Conservation (phyloP, 2,113 vertebrate genomes). For the Pontoporia blainvillei region DNA sequence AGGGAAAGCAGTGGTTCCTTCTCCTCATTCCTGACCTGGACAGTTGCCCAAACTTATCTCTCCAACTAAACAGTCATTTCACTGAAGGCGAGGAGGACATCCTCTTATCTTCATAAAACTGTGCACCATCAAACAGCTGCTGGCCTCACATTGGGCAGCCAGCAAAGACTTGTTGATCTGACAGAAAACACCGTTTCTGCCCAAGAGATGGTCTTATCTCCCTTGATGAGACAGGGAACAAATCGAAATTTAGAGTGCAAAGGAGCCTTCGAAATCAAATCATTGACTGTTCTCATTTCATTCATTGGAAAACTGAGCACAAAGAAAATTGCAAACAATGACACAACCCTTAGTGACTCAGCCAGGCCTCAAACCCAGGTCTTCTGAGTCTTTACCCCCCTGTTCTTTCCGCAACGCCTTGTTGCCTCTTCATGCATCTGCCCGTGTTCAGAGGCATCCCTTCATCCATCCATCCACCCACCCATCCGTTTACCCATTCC, state of each 20-base stretch:
- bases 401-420: neutral
- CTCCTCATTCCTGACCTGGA: neutral
- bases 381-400: neutral
- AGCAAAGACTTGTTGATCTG: neutral
- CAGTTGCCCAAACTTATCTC: neutral
- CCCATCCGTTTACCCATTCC: rapidly evolving
- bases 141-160: neutral
- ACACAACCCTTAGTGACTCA: neutral
- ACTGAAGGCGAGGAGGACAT: neutral
- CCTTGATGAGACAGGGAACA: neutral
- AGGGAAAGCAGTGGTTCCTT: neutral
- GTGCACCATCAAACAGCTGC: neutral
- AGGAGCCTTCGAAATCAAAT: neutral
- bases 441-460: neutral
- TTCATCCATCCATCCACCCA: neutral
- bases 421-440: neutral
- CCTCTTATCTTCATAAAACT: neutral
- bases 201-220: neutral
- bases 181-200: neutral
- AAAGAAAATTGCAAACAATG: neutral
- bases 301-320: neutral
- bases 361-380: neutral
- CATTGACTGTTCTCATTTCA: neutral
- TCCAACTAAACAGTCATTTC: neutral
- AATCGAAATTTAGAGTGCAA: neutral